A percentile compares a stretch with the other conserved stretches of the same genome.
Evolutionary conservation across 2,888 invertebrate genomes (phyloP).

Genomic region (Ophioninae sp.): DNA sequence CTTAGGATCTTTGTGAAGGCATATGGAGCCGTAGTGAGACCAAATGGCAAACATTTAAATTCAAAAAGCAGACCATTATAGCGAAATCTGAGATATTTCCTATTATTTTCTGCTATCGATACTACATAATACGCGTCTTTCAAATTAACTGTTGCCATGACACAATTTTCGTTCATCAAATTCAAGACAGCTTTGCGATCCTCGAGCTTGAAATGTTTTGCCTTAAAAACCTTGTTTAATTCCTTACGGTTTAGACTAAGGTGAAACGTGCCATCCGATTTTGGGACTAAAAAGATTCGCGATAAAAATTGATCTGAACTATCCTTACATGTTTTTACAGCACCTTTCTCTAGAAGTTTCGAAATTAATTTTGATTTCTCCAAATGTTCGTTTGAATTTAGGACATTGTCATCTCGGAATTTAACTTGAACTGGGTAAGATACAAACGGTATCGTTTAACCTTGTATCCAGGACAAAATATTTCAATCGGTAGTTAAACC

Average conservation of each 20-base stretch:
- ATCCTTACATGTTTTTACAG: constrained; percentile 24
- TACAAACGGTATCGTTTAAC: constrained; percentile 33
- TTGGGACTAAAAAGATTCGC: constrained; percentile 40
- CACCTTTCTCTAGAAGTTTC: constrained; percentile 41
- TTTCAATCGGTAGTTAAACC: constrained; percentile 27
- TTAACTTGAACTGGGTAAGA: constrained; percentile 24
- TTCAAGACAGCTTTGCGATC: constrained; percentile 41
- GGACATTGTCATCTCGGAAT: neutral
- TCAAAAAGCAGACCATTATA: too few relatives aligned
- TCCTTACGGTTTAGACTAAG: constrained; percentile 17
- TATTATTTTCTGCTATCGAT: too few relatives aligned
- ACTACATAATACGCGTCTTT: too few relatives aligned
- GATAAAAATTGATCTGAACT: constrained; percentile 42
- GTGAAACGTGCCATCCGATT: constrained; percentile 3
- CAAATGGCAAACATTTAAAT: too few relatives aligned
- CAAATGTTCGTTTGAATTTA: constrained; percentile 15
- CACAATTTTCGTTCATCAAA: constrained; percentile 20
- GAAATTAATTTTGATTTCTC: constrained; percentile 18
- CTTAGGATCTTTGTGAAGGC: constrained; percentile 68
- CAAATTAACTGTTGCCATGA: too few relatives aligned
- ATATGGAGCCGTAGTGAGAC: constrained; percentile 62
- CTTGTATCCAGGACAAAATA: constrained; percentile 33
- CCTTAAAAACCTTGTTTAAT: constrained; percentile 47
- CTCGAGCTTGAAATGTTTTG: constrained; percentile 60
- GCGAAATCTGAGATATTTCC: too few relatives aligned